Evolutionary conservation across 2,797 vertebrate genomes (phyloP), one percentile per base, ranked within the genome.

Genomic region (Rhynchonycteris naso): DNA sequence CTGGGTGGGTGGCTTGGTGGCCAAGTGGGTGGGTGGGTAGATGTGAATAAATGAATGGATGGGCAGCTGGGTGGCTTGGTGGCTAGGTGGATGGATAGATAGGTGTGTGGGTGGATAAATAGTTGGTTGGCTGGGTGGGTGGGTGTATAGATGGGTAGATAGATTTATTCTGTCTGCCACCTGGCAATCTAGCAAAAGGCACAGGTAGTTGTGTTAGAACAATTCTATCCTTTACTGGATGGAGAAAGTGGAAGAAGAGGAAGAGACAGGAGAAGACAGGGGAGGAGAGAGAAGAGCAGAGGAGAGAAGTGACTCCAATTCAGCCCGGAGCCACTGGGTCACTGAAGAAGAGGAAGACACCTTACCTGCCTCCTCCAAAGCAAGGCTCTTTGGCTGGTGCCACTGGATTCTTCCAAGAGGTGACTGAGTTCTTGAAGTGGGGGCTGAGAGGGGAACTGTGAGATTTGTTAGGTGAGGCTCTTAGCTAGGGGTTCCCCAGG

Each of bases 201-300:
- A 22, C 5, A 82, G 30, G 28, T 54, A 38, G n/a, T 30, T 61
- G 13, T 16, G 2, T 30, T 43, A 24, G 56, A 14, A n/a, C 33
- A 14, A n/a, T 28, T 88, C n/a, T 65, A 7, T 59, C 79, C 43
- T 95, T 94, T 47, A 5, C 63, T 38, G 54, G 71, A 35, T 19
- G 4, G 35, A 50, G 54, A 59, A 19, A 78, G 21, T 52, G 16
- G 22, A 47, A 33, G 24, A 18, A 82, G 35, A 22, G 30, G 56
- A 22, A 24, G 56, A 63, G 18, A 16, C 43, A 81, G 33, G 38
- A 71, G 52, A 54, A 76, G 33, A 24, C 54, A 61, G 15, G 26
- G 47, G 7, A 38, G 28, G 6, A 19, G 3, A 30, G 8, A 54
- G 28, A 47, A 33, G 56, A 58, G 26, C 16, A 13, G 35, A 13